Base-by-base conservation (phyloP, 2,888 invertebrate genomes). In the Deilephila porcellus region DNA sequence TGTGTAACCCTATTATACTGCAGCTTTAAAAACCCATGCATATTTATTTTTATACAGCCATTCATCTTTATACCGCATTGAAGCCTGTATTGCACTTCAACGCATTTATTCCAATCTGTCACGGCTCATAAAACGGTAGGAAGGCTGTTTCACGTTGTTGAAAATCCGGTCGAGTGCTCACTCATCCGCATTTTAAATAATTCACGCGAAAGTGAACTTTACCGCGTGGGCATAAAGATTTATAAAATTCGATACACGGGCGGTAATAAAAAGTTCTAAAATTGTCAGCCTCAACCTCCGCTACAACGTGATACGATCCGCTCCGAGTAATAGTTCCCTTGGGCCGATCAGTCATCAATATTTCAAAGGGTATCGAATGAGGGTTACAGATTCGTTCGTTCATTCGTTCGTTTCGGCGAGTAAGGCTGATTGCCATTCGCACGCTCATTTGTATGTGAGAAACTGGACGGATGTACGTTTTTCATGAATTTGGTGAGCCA, bases 291-390 rank as follows among this genome's bases (percentile, higher is more conserved):
- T 80, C 81, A 84, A 86, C 72, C 56, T 83, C 82, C 85, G 85
- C 86, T 87, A 86, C 85, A 84, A 78, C 79, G 83, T 85, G 83
- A 85, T 80, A 78, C 82, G 85, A 85, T 85, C 85, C 82, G 84
- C 81, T 84, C 84, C 85, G 82, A 83, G 86, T 90, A 90, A 90
- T 90, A 87, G 88, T 80, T 78, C 89, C 89, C 89, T 82, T 82
- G 88, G 88, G 90, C 81, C 81, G 84, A 85, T 86, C 87, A 83
- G 85, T 89, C 90, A 90, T 90, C 90, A 89, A 90, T 90, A 89
- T 90, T 90, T 89, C 88, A 89, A 85, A 82, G 84, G 84, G 83
- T 84, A 82, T 80, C 82, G 86, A 83, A 85, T 86, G 85, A 84
- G 87, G 83, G 82, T 76, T 76, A 80, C 80, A 85, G 86, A 87